Base-by-base conservation (phyloP, 2,797 vertebrate species). In the Cyclura pinguis region DNA sequence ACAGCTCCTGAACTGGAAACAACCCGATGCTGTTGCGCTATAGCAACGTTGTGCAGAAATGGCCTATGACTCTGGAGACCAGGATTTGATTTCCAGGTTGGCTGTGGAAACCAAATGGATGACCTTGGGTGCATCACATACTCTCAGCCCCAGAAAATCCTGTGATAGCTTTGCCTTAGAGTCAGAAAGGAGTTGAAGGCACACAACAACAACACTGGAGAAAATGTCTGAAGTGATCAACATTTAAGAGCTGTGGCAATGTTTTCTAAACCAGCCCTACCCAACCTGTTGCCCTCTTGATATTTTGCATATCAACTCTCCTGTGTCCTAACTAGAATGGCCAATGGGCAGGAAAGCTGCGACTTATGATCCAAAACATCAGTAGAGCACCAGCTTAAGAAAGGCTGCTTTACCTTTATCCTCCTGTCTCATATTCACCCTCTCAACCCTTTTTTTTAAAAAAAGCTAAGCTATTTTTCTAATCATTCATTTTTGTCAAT, bases 401-500 rank as follows among this genome's bases (percentile, higher is more conserved):
- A 78, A 50, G 10, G 10, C 42, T 78, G 20, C n/a, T 82, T 62
- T 22, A 82, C 3, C 80, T 35, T 86, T 93, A 92, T 87, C 80
- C 73, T 89, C 82, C 92, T 94, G 87, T 89, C 81, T 95, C 89
- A 93, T 88, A 93, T 80, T 91, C 77, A 87, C 90, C 62, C 32
- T 64, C 38, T 64, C 24, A 67, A 2, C 8, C 22, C 47, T 74
- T 93, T 47, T 47, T 47, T 47, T 47, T 47, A 80, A 92, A 80
- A 93, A 93, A 73, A 94, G 84, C 57, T 91, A 92, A 87, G 57
- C 85, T 87, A 77, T 73, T 95, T 89, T 47, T 64, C 80, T 88
- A 87, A 92, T 13, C 69, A 74, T 93, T 91, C 92, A 90, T 95
- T 96, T 95, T 74, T 94, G 87, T 91, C 69, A 59, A 29, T 72